phyloP scores from a whole-genome alignment of 92 coral and sea anemone species.

The Nematostella vectensis region DNA sequence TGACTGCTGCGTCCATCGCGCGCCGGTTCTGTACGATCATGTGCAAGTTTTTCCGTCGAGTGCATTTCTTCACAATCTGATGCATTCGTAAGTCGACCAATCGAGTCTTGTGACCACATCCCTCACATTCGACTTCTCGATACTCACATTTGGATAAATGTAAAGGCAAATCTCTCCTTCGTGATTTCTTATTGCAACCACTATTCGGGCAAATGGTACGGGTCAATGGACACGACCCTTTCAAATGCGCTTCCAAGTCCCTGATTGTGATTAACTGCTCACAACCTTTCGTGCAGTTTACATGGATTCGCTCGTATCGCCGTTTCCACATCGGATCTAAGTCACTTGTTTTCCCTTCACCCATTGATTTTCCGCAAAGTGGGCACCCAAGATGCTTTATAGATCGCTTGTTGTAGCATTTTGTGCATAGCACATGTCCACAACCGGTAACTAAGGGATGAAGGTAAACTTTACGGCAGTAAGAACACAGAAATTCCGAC shows the following conservation, averaged over 20 bases:
- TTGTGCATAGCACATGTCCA: constrained; percentile 63
- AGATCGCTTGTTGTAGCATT: constrained; percentile 64
- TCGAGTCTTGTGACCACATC: constrained; percentile 69
- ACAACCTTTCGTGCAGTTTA: constrained; percentile 89
- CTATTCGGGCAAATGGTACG: constrained; percentile 56
- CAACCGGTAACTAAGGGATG: constrained; percentile 66
- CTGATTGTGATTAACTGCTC: constrained; percentile 39
- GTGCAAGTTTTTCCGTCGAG: constrained; percentile 58
- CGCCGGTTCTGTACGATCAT: constrained; percentile 79
- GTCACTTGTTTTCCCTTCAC: constrained; percentile 17
- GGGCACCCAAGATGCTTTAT: constrained; percentile 60
- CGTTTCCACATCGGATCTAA: constrained; percentile 51
- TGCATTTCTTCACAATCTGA: constrained; percentile 75
- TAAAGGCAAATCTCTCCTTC: constrained; percentile 43
- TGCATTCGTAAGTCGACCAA: constrained; percentile 73
- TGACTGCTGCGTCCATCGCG: constrained; percentile 56
- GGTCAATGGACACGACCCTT: constrained; percentile 54
- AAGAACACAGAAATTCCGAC: constrained; percentile 61
- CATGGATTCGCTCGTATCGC: constrained; percentile 42
- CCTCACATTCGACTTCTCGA: constrained; percentile 61
- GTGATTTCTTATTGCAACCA: constrained; percentile 60
- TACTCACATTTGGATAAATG: constrained; percentile 64
- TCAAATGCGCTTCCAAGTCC: constrained; percentile 41
- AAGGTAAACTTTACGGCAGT: constrained; percentile 67
- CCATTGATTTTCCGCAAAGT: constrained; percentile 47